phyloP scores from a whole-genome alignment of 2,888 invertebrate species.

The Elysia crispata region DNA sequence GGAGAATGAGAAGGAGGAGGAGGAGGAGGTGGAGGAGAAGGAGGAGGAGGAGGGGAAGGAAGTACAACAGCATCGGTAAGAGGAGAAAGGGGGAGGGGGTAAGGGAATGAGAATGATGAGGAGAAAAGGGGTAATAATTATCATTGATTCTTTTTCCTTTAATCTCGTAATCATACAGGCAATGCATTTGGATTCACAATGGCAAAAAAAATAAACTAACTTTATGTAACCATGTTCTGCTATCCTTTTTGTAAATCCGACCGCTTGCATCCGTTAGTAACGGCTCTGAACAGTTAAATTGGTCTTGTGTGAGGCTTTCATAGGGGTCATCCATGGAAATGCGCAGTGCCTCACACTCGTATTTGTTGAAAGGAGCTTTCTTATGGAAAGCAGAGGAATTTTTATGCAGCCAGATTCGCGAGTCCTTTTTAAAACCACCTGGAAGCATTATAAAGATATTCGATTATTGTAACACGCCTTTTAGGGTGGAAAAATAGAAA shows the following conservation, averaged over 20 bases:
- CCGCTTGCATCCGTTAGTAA: constrained; percentile 37
- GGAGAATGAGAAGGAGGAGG: too few relatives aligned
- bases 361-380: constrained; percentile 6
- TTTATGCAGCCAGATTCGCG: constrained; percentile 51
- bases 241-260: constrained; percentile 50
- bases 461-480: not conserved
- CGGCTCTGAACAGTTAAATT: not conserved
- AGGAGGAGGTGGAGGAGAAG: too few relatives aligned
- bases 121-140: too few relatives aligned
- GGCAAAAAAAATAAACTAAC: constrained; percentile 11
- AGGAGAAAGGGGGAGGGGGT: too few relatives aligned
- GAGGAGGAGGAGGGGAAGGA: too few relatives aligned
- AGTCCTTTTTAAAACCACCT: constrained; percentile 52
- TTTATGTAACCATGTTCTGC: constrained; percentile 51
- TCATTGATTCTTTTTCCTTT: too few relatives aligned
- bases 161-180: too few relatives aligned
- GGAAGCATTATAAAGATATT: constrained; percentile 45
- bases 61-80: too few relatives aligned
- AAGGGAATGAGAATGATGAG: too few relatives aligned
- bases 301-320: constrained; percentile 12
- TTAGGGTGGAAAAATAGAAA: too few relatives aligned
- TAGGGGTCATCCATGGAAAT: constrained; percentile 17
- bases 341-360: not conserved
- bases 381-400: constrained; percentile 42
- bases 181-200: too few relatives aligned